Evolutionary conservation across 2,797 vertebrate species (phyloP), one percentile per base, ranked within the genome.

Genomic region (Cyprinella venusta): DNA sequence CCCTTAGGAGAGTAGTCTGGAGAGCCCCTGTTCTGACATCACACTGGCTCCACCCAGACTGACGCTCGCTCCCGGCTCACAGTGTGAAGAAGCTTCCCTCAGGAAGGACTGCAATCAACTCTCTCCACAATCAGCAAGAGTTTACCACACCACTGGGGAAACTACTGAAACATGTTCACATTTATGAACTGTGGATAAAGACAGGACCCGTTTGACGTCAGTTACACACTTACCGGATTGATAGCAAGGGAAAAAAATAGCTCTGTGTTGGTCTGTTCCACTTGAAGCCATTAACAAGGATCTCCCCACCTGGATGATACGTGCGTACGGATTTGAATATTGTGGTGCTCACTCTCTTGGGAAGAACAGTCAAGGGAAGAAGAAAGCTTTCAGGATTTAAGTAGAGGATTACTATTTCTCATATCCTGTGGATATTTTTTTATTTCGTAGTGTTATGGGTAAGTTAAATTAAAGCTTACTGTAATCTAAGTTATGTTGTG

Each of bases 31-130:
- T 89, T 88, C 84, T 95, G 94, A 94, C 93, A 92, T 94, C 2
- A 26, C 90, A 76, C 92, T 92, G 92, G 92, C 93, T 93, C 93
- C 89, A 89, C 88, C 81, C 84, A 52, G 88, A 88, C 88, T 76
- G 86, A 88, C 87, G 86, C 88, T 90, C 50, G 77, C 87, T 85
- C 89, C 74, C 88, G 33, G 77, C 89, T 93, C 91, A 93, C 92
- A 94, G 88, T 91, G 92, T 92, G 93, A 93, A 91, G 90, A 89
- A 91, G 91, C 93, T 86, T 87, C 92, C 88, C 91, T 89, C 88
- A 87, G 90, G 91, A 86, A 91, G 92, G 92, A 92, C 71, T 90
- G 33, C 75, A 79, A 71, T 83, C 75, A 78, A 30, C 75, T 70
- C 74, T 78, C 90, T 92, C 89, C 83, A 80, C 63, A 78, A 88